Evolutionary conservation across 1,140 invertebrate species (phyloP).

Genomic region (Drosophila mauritiana): DNA sequence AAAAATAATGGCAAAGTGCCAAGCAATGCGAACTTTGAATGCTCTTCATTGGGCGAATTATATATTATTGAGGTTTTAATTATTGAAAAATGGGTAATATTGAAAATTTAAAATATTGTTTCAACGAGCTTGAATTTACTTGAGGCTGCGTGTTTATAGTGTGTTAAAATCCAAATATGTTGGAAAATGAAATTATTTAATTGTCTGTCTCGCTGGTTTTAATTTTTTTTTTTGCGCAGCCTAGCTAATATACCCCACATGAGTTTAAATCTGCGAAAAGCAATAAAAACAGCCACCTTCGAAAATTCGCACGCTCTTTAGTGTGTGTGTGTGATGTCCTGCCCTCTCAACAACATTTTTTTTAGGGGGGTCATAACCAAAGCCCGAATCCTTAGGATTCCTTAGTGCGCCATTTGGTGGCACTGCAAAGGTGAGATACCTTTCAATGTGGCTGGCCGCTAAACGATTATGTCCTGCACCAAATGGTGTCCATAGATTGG

Average conservation of each 20-base stretch:
- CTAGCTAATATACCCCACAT: not conserved
- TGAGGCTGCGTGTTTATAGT: too few species aligned
- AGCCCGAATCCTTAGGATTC: slow-evolving; percentile 33
- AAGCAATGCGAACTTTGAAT: not conserved
- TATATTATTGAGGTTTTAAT: too few species aligned
- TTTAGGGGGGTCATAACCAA: slow-evolving; percentile 8
- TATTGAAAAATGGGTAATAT: not conserved
- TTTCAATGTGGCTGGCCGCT: slow-evolving; percentile 21
- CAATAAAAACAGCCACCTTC: slow-evolving; percentile 42
- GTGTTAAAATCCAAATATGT: too few species aligned
- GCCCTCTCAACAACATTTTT: not conserved
- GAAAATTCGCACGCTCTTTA: slow-evolving; percentile 36
- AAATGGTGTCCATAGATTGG: slow-evolving; percentile 16
- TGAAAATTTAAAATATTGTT: too few species aligned
- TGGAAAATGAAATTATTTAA: not conserved
- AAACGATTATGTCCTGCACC: slow-evolving; percentile 18
- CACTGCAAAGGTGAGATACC: slow-evolving; percentile 16
- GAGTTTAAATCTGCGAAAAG: not conserved
- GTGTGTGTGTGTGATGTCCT: slow-evolving; percentile 2
- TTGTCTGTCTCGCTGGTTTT: not conserved
- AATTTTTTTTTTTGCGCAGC: too few species aligned
- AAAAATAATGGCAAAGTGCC: slow-evolving; percentile 7
- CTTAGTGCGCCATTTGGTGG: slow-evolving; percentile 19
- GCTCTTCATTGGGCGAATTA: not conserved
- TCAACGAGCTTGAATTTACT: too few species aligned